These are phyloP conservation scores for Gadopsis bispinosus DNA, from an alignment of 2,797 vertebrate species.

Conservation along the genomic window DNA sequence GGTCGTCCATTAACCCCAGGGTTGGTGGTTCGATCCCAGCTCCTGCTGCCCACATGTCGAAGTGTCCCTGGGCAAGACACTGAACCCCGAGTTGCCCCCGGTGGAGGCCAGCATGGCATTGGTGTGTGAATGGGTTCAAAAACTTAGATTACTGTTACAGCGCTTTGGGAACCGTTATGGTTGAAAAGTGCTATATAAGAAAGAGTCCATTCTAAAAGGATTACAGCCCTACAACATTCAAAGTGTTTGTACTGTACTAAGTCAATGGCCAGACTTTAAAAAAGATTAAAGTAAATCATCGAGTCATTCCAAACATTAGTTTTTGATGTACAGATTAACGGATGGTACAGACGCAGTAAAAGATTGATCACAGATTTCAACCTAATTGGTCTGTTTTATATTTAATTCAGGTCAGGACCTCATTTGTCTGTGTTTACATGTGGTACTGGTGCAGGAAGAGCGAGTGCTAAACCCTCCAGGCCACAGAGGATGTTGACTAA, in stretches of 20 bases:
- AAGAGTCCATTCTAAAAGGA: background rate
- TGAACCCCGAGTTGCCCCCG: too few species aligned
- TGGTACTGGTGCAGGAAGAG: slow-evolving; percentile 62
- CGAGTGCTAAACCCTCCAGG: slow-evolving; percentile 56
- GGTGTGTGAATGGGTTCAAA: too few species aligned
- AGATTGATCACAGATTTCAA: slow-evolving; percentile 24
- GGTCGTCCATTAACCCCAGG: too few species aligned
- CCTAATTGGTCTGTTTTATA: slow-evolving; percentile 42
- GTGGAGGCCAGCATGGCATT: too few species aligned
- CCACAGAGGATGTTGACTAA: slow-evolving; percentile 68
- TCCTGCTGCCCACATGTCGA: too few species aligned
- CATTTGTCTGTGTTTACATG: slow-evolving; percentile 66
- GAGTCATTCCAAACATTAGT: background rate
- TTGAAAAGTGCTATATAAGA: too few species aligned
- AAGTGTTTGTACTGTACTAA: background rate
- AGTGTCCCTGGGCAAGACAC: too few species aligned
- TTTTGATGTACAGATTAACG: background rate
- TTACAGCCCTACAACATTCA: slow-evolving; percentile 12
- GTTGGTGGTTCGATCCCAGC: too few species aligned
- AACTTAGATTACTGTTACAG: too few species aligned
- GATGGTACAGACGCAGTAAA: background rate
- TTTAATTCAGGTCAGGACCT: slow-evolving; percentile 44
- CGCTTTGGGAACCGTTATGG: too few species aligned
- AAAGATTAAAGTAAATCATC: background rate
- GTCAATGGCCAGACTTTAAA: background rate